A percentile compares a stretch with the other conserved stretches of the same genome.
Conservation (phyloP, 2,113 vertebrate genomes). For the Tricholaema leucomelas region DNA sequence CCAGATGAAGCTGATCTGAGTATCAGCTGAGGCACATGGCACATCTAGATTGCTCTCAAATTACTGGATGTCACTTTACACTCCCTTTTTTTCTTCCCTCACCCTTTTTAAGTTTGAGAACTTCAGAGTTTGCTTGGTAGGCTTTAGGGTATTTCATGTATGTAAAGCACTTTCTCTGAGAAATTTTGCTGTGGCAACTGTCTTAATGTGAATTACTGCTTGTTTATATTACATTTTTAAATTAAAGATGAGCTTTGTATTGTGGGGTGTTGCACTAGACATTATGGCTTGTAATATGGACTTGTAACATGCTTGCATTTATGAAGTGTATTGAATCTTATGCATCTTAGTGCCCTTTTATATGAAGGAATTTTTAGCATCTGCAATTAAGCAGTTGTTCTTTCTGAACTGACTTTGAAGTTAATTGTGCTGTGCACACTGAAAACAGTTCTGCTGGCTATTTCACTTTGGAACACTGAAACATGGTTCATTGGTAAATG, state of each 20-base stretch:
- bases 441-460: neutral
- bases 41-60: neutral
- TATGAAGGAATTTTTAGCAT: neutral
- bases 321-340: neutral
- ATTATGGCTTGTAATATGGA: conserved; percentile 14
- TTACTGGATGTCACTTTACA: neutral
- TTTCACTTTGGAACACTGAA: neutral
- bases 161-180: conserved; percentile 28
- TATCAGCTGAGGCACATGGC: neutral
- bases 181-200: conserved; percentile 17
- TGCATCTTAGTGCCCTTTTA: neutral
- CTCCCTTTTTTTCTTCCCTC: neutral
- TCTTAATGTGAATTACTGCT: conserved; percentile 36
- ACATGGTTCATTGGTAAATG: accelerated
- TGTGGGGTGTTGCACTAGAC: conserved; percentile 12
- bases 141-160: neutral
- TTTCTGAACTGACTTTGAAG: neutral
- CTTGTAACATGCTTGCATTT: conserved; percentile 26
- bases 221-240: conserved; percentile 57
- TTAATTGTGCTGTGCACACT: too few relatives aligned
- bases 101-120: neutral
- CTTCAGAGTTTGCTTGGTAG: neutral
- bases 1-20: neutral
- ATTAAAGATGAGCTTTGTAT: conserved; percentile 38
- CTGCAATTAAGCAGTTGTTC: neutral